These are phyloP conservation scores for Gerris lacustris DNA, from an alignment of 2,888 invertebrate species.

Conservation along the genomic window DNA sequence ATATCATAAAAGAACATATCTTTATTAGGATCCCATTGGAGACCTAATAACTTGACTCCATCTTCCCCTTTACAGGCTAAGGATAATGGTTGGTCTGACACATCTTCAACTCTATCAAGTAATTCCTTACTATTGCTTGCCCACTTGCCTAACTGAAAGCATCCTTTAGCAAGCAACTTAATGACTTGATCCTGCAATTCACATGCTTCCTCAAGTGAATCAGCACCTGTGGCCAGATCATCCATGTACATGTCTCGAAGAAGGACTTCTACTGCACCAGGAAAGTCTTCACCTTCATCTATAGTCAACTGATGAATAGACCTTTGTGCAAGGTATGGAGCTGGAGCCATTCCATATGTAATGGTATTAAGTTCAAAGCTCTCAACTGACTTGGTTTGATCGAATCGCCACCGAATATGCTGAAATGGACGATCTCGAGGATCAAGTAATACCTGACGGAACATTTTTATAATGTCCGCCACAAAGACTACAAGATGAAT, in stretches of 20 bases:
- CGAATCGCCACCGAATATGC: constrained; percentile 24
- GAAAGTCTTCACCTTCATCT: constrained; percentile 24
- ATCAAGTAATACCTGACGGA: constrained; percentile 27
- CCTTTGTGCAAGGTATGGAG: constrained; percentile 24
- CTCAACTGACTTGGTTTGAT: constrained; percentile 17
- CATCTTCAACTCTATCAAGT: background rate
- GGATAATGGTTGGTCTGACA: constrained; percentile 4
- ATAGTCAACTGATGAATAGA: constrained; percentile 26
- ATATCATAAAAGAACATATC: background rate
- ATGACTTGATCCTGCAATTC: constrained; percentile 23
- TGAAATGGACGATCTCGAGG: constrained; percentile 25
- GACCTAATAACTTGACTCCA: constrained; percentile 13
- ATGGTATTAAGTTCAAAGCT: constrained; percentile 23
- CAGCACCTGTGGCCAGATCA: constrained; percentile 28
- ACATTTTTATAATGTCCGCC: constrained; percentile 30
- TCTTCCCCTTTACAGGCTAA: constrained; percentile 12
- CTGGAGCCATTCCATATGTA: constrained; percentile 18
- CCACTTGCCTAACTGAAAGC: constrained; percentile 29
- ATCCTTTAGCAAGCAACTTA: constrained; percentile 20
- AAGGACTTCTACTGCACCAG: constrained; percentile 23
- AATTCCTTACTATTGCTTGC: constrained; percentile 19
- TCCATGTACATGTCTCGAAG: constrained; percentile 29
- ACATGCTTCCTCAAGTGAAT: constrained; percentile 24
- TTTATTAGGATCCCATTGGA: constrained; percentile 11
- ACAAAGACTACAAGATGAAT: constrained; percentile 26